phyloP scores from a whole-genome alignment of 2,113 vertebrate genomes.

The Uria aalge region DNA sequence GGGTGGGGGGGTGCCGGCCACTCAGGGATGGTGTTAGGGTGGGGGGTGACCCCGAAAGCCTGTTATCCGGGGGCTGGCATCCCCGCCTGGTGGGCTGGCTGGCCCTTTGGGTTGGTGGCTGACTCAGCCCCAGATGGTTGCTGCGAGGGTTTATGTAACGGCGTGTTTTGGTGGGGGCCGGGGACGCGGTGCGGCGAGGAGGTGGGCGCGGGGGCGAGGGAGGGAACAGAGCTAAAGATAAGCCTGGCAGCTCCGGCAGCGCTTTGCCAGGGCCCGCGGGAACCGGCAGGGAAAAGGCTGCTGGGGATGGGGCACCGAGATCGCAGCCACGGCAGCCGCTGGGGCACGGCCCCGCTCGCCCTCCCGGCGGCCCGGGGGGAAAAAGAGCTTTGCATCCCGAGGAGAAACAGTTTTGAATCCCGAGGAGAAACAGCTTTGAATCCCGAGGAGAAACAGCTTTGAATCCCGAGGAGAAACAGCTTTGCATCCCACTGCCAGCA shows the following conservation, averaged over 20 bases:
- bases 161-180: slow-evolving; percentile 55
- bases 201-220: slow-evolving; percentile 56
- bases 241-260: slow-evolving; percentile 34
- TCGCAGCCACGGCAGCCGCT: not conserved
- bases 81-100: not conserved
- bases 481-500: not conserved
- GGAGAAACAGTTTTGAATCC: not conserved
- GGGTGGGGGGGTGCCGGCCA: accelerated
- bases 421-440: not conserved
- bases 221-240: slow-evolving; percentile 68
- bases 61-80: not conserved
- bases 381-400: not conserved
- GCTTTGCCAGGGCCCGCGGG: slow-evolving; percentile 16
- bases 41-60: not conserved
- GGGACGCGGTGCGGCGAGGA: slow-evolving; percentile 41
- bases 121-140: slow-evolving; percentile 61
- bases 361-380: not conserved
- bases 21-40: accelerated
- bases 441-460: not conserved
- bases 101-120: slow-evolving; percentile 31
- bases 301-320: not conserved
- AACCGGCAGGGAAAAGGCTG: slow-evolving; percentile 18
- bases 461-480: not conserved
- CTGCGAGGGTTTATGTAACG: slow-evolving; percentile 11
- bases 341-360: not conserved